phyloP scores from a whole-genome alignment of 2,113 vertebrate genomes.

The Calyptomena viridis region DNA sequence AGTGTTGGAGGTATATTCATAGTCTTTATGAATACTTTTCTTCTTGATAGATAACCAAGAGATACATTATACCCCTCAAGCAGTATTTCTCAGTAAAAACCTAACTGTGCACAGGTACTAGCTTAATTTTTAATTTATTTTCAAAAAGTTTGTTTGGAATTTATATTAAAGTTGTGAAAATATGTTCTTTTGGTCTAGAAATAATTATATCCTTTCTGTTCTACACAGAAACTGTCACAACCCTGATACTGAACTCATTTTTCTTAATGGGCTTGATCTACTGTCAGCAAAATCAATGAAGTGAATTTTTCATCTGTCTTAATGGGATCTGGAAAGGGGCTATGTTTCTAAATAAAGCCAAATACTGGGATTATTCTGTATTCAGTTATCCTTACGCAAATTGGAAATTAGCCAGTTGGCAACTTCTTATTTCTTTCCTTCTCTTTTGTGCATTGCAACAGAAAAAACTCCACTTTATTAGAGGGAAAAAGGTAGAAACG shows the following conservation, averaged over 20 bases:
- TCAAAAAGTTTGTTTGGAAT: neutral
- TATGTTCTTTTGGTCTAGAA: neutral
- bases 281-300: constrained; percentile 21
- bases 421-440: neutral
- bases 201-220: neutral
- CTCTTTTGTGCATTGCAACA: neutral
- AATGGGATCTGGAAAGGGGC: constrained; percentile 16
- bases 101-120: neutral
- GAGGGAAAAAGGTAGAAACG: neutral
- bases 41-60: neutral
- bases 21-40: neutral
- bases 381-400: neutral
- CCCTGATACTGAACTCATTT: neutral
- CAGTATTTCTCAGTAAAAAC: neutral
- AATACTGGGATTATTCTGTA: neutral
- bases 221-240: neutral
- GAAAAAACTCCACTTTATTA: neutral
- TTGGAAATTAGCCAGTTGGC: constrained; percentile 26
- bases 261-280: constrained; percentile 8
- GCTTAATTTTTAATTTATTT: neutral
- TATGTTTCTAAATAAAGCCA: constrained; percentile 33
- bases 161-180: neutral
- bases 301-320: constrained; percentile 34
- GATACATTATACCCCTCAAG: neutral
- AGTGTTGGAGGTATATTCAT: neutral